A percentile compares a stretch with the other conserved stretches of the same genome.
Evolutionary conservation across 1,140 invertebrate species (phyloP).

Genomic region (Branchinecta lynchi): DNA sequence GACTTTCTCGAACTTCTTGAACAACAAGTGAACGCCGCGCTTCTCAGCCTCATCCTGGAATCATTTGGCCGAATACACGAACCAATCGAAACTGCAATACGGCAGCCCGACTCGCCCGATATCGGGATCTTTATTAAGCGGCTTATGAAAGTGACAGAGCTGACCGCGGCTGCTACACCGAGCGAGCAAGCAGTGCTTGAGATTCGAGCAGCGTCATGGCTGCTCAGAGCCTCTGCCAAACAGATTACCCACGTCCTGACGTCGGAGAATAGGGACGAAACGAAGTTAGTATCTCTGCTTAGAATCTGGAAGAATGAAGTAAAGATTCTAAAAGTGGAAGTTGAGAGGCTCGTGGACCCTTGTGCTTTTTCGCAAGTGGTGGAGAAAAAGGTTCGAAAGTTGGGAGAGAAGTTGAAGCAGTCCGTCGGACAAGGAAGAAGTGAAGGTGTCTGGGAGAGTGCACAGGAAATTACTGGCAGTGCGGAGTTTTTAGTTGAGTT

Average conservation of each 20-base stretch:
- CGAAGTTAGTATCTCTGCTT: neutral
- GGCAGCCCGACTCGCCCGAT: no score
- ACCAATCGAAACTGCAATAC: neutral
- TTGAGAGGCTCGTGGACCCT: neutral
- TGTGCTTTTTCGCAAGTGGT: conserved; percentile 2
- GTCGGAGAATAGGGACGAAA: neutral
- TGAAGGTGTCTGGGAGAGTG: no score
- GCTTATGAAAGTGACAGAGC: no score
- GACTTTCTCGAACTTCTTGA: neutral
- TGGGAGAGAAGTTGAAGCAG: neutral
- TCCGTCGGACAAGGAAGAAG: neutral
- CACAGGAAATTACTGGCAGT: no score
- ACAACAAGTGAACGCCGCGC: neutral
- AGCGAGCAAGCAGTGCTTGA: no score
- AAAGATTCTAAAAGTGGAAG: neutral
- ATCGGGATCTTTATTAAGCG: no score
- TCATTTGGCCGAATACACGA: neutral
- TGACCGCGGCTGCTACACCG: no score
- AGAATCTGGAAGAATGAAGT: neutral
- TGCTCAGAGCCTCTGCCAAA: no score
- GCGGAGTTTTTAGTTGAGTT: no score
- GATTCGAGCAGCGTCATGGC: no score
- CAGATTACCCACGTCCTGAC: no score
- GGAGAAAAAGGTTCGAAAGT: neutral
- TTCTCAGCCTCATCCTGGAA: neutral